Evolutionary conservation across 2,113 vertebrate species (phyloP).

Genomic region (Corvus cornix): DNA sequence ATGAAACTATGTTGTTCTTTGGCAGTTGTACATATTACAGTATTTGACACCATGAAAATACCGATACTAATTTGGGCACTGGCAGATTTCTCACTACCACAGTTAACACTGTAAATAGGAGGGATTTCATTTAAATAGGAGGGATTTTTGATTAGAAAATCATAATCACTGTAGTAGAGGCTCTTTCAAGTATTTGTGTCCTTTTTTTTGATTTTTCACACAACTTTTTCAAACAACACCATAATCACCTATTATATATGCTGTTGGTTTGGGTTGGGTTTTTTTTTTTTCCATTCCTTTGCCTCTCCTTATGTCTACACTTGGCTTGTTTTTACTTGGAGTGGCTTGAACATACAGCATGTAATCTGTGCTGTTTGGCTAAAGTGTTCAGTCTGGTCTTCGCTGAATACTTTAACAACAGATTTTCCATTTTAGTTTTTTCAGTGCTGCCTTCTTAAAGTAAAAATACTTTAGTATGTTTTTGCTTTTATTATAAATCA

Average conservation of each 20-base stretch:
- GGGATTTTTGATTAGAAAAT: not conserved
- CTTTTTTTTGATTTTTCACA: not conserved
- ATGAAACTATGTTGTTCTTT: constrained; percentile 30
- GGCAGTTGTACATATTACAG: constrained; percentile 31
- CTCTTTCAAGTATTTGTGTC: not conserved
- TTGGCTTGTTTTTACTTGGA: constrained; percentile 19
- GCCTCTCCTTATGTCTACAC: not conserved
- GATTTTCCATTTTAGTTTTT: constrained; percentile 26
- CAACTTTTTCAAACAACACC: not conserved
- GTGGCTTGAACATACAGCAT: not conserved
- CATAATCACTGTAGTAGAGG: not conserved
- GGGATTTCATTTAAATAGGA: constrained; percentile 13
- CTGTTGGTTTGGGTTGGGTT: not conserved
- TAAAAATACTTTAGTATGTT: not conserved
- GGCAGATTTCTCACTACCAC: constrained; percentile 3
- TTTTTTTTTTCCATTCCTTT: not conserved
- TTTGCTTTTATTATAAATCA: not conserved
- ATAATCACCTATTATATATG: not conserved
- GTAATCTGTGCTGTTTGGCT: constrained; percentile 44
- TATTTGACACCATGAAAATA: constrained; percentile 55
- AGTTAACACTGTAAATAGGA: constrained; percentile 26
- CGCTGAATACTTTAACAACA: not conserved
- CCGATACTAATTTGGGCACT: constrained; percentile 36
- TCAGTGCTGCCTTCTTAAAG: not conserved
- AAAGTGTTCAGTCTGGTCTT: not conserved